Base-by-base conservation (phyloP, 1,140 invertebrate genomes). In the Halesus radiatus region DNA sequence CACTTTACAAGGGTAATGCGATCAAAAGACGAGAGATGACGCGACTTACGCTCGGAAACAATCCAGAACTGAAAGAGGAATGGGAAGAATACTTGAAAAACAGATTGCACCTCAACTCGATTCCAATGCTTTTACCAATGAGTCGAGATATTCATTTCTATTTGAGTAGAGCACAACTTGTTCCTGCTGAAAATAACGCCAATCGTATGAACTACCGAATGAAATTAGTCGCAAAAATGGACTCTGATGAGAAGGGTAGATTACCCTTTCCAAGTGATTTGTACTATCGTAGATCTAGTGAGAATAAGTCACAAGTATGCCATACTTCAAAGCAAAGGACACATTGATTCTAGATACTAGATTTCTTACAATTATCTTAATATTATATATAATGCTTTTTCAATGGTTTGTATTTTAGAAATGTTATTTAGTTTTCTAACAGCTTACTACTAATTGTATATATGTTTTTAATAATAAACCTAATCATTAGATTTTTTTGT, bases 241-340 rank as follows among this genome's bases (percentile, higher is more conserved):
- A 4, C 13, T 8, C 23, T 22, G 68, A 72, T 20, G 68, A 72
- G 5, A 72, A 72, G 20, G 68, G 68, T n/a, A 52, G 68, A 50
- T 52, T 3, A 20, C 68, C 68, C 8, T 20, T 10, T 13, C 29
- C 68, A 1, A 50, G 16, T 20, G 45, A 72, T 52, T 6, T 72
- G n/a, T 72, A 72, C 5, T 72, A 13, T 22, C 15, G 15, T 52
- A 72, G 68, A 72, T 16, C 26, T 29, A 29, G 26, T 29, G 26
- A 5, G 2, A 29, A 29, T 29, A 29, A 5, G 26, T 29, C 62
- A 29, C 10, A 45, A 45, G 37, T 7, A 8, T 45, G 8, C 13
- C 37, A 13, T 1, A 45, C 10, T 1, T 10, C 37, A 45, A 45
- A 45, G 37, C 37, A 45, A 45, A 45, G 7, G 37, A 13, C 37